Conservation (phyloP, 2,113 vertebrate species). For the Hippocampus zosterae region DNA sequence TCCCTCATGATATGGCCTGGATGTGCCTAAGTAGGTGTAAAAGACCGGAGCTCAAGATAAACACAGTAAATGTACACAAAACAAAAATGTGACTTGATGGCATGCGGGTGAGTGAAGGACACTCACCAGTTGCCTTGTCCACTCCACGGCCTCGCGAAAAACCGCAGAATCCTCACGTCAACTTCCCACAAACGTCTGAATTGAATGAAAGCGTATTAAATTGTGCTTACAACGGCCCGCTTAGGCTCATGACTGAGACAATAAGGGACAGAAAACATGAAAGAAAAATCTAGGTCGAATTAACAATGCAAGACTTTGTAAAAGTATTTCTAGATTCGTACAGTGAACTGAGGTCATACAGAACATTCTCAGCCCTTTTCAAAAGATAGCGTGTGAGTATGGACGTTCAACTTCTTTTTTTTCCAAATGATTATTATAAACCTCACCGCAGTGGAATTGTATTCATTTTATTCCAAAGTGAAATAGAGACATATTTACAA, state of each 20-base stretch:
- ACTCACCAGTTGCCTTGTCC: background rate
- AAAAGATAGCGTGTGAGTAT: no score
- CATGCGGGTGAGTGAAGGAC: background rate
- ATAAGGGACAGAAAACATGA: background rate
- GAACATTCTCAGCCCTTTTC: background rate
- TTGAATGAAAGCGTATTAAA: background rate
- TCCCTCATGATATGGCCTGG: background rate
- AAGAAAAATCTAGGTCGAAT: background rate
- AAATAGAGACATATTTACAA: no score
- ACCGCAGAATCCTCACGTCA: background rate
- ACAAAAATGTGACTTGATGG: background rate
- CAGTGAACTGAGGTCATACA: background rate
- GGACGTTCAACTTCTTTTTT: background rate
- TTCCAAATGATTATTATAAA: no score
- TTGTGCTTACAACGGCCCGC: background rate
- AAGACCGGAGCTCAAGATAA: background rate
- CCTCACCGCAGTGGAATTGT: no score
- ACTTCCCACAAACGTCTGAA: background rate
- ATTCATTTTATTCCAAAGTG: no score
- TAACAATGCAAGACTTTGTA: background rate
- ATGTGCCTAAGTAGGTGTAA: background rate
- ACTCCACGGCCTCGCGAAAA: background rate
- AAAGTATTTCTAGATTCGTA: background rate
- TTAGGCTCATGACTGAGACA: background rate
- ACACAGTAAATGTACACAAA: constrained; percentile 1